Percentiles rank a stretch among this genome's conserved stretches.
Conservation (phyloP, 2,888 invertebrate species). For the Choreutis nemorana region DNA sequence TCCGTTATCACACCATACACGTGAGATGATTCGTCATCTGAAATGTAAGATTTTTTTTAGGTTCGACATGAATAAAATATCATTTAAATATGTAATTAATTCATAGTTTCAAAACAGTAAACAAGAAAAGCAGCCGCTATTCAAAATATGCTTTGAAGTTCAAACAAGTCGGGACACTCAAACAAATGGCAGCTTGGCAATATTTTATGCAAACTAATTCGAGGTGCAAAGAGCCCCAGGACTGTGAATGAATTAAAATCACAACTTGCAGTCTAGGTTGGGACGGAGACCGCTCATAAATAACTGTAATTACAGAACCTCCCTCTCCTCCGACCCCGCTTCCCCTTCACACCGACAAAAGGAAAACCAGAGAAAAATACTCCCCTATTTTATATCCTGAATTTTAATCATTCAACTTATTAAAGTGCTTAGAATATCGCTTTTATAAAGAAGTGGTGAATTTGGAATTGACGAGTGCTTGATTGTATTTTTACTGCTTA, state of each 20-base stretch:
- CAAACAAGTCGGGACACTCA: slow-evolving; percentile 28
- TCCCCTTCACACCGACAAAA: slow-evolving; percentile 26
- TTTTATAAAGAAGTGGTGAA: too few relatives aligned
- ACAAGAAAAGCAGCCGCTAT: too few relatives aligned
- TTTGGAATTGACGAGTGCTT: too few relatives aligned
- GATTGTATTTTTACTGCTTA: too few relatives aligned
- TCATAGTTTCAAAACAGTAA: too few relatives aligned
- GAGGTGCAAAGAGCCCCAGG: slow-evolving; percentile 52
- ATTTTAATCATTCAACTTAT: background rate
- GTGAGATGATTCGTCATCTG: slow-evolving; percentile 83
- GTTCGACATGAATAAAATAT: slow-evolving; percentile 12
- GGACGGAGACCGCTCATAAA: slow-evolving; percentile 55
- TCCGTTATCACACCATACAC: slow-evolving; percentile 87
- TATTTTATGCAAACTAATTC: slow-evolving; percentile 60
- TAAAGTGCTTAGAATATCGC: too few relatives aligned
- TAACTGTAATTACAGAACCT: slow-evolving; percentile 48
- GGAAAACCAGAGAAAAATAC: slow-evolving; percentile 15
- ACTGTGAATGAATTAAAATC: slow-evolving; percentile 57
- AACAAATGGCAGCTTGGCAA: slow-evolving; percentile 46
- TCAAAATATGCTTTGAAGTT: slow-evolving; percentile 27
- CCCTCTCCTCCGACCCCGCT: slow-evolving; percentile 18
- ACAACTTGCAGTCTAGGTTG: slow-evolving; percentile 51
- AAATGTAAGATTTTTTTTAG: too few relatives aligned
- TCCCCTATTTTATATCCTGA: background rate
- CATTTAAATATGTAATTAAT: background rate